These are phyloP conservation scores for Tinamus guttatus DNA, from an alignment of 2,113 vertebrate genomes.

Conservation along the genomic window DNA sequence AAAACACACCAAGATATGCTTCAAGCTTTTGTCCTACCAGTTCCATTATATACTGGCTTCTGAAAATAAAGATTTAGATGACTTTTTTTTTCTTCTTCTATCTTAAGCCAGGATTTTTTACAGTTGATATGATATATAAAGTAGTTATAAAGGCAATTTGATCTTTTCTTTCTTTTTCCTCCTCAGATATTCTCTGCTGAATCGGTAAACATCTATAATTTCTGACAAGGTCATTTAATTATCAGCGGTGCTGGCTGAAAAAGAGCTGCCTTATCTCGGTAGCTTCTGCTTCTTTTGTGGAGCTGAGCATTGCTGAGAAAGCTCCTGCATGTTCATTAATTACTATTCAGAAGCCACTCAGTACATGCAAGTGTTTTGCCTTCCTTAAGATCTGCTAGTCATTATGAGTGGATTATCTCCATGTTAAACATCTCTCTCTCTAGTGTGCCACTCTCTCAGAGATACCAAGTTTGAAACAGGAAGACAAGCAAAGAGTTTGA, in stretches of 20 bases:
- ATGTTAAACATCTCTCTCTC: background rate
- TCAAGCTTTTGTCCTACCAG: background rate
- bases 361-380: background rate
- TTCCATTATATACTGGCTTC: background rate
- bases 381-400: constrained; percentile 17
- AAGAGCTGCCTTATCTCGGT: background rate
- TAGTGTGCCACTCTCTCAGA: background rate
- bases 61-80: background rate
- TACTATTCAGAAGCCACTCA: constrained; percentile 1
- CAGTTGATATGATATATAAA: constrained; percentile 29
- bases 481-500: constrained; percentile 4
- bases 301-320: background rate
- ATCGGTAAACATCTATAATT: constrained; percentile 58
- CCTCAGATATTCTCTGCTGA: background rate
- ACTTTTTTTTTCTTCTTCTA: background rate
- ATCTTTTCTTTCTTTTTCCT: background rate
- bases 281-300: background rate
- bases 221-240: constrained; percentile 71
- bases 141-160: background rate
- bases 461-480: background rate
- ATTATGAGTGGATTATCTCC: constrained; percentile 35
- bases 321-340: background rate
- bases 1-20: background rate
- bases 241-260: background rate
- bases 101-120: background rate